Percentiles rank a stretch among this genome's conserved stretches.
Conservation (phyloP, 2,888 invertebrate genomes). For the Seira sanloemensis region DNA sequence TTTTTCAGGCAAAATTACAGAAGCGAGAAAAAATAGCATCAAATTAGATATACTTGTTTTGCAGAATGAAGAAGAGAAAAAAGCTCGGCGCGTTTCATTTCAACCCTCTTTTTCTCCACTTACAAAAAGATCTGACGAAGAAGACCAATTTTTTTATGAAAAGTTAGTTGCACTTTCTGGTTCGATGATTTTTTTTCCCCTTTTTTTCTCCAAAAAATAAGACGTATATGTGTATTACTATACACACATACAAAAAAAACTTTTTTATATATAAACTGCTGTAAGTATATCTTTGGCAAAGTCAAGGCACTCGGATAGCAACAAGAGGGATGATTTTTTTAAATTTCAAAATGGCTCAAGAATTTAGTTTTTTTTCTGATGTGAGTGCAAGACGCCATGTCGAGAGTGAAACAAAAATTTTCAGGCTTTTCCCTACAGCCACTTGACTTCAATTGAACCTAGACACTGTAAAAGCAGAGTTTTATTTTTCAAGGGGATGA, state of each 20-base stretch:
- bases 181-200: slow-evolving; percentile 61
- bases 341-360: not conserved
- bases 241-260: not conserved
- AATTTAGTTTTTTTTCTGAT: no score
- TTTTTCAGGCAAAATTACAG: slow-evolving; percentile 31
- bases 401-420: no score
- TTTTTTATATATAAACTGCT: not conserved
- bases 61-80: slow-evolving; percentile 57
- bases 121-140: slow-evolving; percentile 38
- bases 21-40: slow-evolving; percentile 52
- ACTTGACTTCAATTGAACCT: no score
- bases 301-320: not conserved
- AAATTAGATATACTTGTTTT: slow-evolving; percentile 67
- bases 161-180: slow-evolving; percentile 71
- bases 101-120: slow-evolving; percentile 46
- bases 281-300: no score
- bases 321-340: no score
- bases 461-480: no score
- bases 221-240: not conserved
- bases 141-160: slow-evolving; percentile 40
- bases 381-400: no score
- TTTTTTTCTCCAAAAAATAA: slow-evolving; percentile 20
- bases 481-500: no score
- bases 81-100: slow-evolving; percentile 65
- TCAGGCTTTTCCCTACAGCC: no score